Evolutionary conservation across 2,888 invertebrate species (phyloP), one percentile per base, ranked within the genome.

Genomic region (Clanis bilineata): DNA sequence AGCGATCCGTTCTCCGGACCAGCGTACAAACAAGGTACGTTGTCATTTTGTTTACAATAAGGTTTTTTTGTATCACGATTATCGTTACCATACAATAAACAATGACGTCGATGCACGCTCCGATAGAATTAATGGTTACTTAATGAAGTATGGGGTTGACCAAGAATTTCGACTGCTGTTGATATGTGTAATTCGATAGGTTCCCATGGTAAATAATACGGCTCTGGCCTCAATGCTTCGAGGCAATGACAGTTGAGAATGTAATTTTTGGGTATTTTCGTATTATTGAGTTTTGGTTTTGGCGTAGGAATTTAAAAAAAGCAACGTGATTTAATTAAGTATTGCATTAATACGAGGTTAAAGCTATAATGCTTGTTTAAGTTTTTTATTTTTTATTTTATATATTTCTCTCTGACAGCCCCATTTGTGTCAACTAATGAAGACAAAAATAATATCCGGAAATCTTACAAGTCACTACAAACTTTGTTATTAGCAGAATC

Each of bases 11-110:
- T 76, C 67, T 69, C 62, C 68, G 70, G 74, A 68, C 74, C 75
- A 82, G 82, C 86, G 79, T 74, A 80, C 81, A 83, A 83, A 84
- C 81, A 83, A 80, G 84, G 77, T 74, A 72, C 71, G 79, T 74
- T 80, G 76, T 80, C 79, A 74, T 79, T 79, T 76, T 74, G 73
- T 79, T 78, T 79, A 71, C 73, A 71, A 67, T 70, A 65, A 72
- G 72, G 72, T 71, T 73, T 78, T 73, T 77, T 76, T 73, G 63
- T 69, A 77, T 74, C 75, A 76, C 73, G 74, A 72, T 72, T 74
- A 76, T 76, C 74, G 67, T 76, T 71, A 76, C 69, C 67, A 75
- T 66, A 76, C 70, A 72, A 73, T 78, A 39, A 25, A 51, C 51
- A 51, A 36, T 36, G 74, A 74, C 67, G 70, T 65, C 64, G 63